These are phyloP conservation scores for Eulimnadia texana DNA, from an alignment of 1,140 invertebrate species.

Conservation along the genomic window DNA sequence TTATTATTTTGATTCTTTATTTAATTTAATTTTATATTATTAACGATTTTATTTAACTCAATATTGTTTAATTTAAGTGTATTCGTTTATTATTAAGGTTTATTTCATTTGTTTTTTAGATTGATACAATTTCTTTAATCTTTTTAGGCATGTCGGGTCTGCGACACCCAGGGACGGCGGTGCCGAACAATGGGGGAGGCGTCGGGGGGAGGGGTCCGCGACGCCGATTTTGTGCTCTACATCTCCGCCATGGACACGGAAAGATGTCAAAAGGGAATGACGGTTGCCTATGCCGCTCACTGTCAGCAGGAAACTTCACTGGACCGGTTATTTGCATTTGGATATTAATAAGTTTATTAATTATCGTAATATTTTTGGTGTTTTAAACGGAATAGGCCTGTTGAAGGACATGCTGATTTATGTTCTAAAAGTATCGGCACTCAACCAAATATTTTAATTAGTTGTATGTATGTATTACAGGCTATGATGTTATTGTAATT, in stretches of 20 bases:
- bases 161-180: conserved; percentile 66
- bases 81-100: too few species aligned
- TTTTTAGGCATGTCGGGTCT: conserved; percentile 61
- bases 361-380: conserved; percentile 3
- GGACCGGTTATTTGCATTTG: conserved; percentile 49
- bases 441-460: too few species aligned
- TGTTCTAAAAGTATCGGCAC: too few species aligned
- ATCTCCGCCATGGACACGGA: conserved; percentile 65
- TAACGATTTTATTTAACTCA: too few species aligned
- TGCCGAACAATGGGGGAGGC: conserved; percentile 39
- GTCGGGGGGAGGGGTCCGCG: conserved; percentile 51
- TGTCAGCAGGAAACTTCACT: conserved; percentile 89
- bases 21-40: too few species aligned
- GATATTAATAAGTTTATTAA: neutral
- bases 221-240: conserved; percentile 93
- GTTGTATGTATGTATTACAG: too few species aligned
- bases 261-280: conserved; percentile 73
- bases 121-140: neutral
- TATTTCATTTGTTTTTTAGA: too few species aligned
- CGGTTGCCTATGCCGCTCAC: conserved; percentile 94
- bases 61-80: too few species aligned
- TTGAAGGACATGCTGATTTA: too few species aligned
- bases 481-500: too few species aligned
- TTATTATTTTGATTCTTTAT: too few species aligned
- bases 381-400: neutral